Evolutionary conservation across 2,797 vertebrate genomes (phyloP), one percentile per base, ranked within the genome.

Genomic region (Sebastes oblongus): DNA sequence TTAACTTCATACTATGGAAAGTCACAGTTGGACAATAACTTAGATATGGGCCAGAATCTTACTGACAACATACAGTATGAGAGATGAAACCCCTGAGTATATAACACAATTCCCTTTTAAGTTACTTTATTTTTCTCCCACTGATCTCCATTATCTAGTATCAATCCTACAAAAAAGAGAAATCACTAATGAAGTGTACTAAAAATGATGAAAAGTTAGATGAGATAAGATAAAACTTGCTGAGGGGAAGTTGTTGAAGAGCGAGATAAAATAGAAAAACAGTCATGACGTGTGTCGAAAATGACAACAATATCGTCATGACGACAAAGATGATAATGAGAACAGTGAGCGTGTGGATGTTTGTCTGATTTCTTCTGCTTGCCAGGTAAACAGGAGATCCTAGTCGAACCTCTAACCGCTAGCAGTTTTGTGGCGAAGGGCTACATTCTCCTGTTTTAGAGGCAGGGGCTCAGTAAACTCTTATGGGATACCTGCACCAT

Each of bases 401-500:
- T 84, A 25, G 58, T 84, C 32, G 11, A 85, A 77, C 80, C 78
- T 87, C 87, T 75, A 68, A 93, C 90, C 78, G 8, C 87, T 29
- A 22, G 42, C 88, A 92, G 85, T 89, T 93, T 82, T 92, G 93
- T 81, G 92, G 93, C 54, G 22, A 71, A 67, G 59, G 66, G 73
- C 77, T 85, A 78, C 87, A 91, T 93, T 93, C 89, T 92, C 80
- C 82, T 85, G 82, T 87, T 92, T 25, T 46, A 77, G 84, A 79
- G 83, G 72, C 84, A 80, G 80, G 75, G 88, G 86, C 88, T 93
- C 88, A 56, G 82, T 88, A 83, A 82, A 90, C 87, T 89, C 91
- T 91, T 88, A 74, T 27, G 85, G 86, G 82, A 91, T 86, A 92
- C 90, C 84, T 54, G 69, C 75, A 93, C 76, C 83, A 30, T 94